Conservation (phyloP, 2,797 vertebrate species). For the Sebastes hubbsi region DNA sequence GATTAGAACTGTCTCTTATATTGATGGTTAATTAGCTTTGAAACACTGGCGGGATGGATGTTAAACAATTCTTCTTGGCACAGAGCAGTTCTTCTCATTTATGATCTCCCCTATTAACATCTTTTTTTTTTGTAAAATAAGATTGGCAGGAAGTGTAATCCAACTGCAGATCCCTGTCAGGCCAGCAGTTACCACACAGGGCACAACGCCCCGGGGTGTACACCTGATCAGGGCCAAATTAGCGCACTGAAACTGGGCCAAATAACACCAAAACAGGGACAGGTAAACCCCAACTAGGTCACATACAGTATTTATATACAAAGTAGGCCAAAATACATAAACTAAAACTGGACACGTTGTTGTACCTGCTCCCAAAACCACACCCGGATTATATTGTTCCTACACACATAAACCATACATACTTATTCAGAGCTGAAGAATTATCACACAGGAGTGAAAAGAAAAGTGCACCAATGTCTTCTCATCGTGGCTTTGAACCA, state of each 20-base stretch:
- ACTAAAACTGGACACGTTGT: slow-evolving; percentile 28
- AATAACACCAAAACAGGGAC: slow-evolving; percentile 65
- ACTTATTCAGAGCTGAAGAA: slow-evolving; percentile 14
- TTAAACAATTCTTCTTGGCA: slow-evolving; percentile 15
- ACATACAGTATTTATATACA: slow-evolving; percentile 68
- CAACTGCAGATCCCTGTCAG: slow-evolving; percentile 14
- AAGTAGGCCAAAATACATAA: slow-evolving; percentile 71
- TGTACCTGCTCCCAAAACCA: slow-evolving; percentile 29
- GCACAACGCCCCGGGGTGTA: not conserved
- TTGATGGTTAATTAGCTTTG: slow-evolving; percentile 26
- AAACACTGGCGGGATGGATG: not conserved
- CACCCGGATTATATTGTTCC: slow-evolving; percentile 23
- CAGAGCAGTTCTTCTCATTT: not conserved
- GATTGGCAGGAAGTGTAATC: slow-evolving; percentile 34
- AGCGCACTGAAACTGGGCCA: slow-evolving; percentile 51
- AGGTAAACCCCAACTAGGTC: slow-evolving; percentile 66
- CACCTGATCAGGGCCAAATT: slow-evolving; percentile 34
- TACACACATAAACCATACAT: not conserved
- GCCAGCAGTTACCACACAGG: slow-evolving; percentile 4
- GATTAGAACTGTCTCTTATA: slow-evolving; percentile 9
- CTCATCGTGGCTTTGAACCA: slow-evolving; percentile 21
- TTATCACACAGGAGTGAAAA: not conserved
- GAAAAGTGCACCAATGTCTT: not conserved
- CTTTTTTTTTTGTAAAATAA: not conserved
- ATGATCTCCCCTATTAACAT: not conserved